Evolutionary conservation across 1,140 invertebrate species (phyloP).

Genomic region (Uloborus diversus): DNA sequence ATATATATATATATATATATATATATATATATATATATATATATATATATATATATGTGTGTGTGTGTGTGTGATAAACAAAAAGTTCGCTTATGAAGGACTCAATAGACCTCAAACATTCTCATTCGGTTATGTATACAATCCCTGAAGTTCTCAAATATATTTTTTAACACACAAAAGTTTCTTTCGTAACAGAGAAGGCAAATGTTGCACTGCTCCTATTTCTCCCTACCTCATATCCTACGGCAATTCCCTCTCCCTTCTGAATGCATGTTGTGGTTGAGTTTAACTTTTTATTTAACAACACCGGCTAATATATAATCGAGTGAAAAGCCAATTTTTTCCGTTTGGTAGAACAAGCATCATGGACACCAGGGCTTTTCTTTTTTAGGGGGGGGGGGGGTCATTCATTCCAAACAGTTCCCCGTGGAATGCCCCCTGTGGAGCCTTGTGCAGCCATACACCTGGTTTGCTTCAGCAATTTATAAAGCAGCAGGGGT

Average conservation of each 20-base stretch:
- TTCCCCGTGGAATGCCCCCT: neutral
- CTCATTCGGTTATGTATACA: too few relatives aligned
- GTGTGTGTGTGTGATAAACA: too few relatives aligned
- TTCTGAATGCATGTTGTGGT: conserved; percentile 54
- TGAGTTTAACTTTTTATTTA: conserved; percentile 49
- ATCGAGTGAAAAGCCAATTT: conserved; percentile 47
- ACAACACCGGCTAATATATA: conserved; percentile 53
- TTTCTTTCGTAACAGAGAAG: neutral
- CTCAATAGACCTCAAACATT: too few relatives aligned
- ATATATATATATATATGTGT: too few relatives aligned
- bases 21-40: too few relatives aligned
- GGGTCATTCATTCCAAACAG: neutral
- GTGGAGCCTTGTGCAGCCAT: conserved; percentile 1
- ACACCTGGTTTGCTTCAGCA: conserved; percentile 47
- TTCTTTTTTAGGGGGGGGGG: conserved; percentile 11
- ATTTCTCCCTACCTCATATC: conserved; percentile 5
- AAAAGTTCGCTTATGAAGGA: too few relatives aligned
- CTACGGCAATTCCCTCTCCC: conserved; percentile 9
- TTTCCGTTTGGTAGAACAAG: conserved; percentile 48
- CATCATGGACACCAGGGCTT: conserved; percentile 12
- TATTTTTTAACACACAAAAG: conserved; percentile 27
- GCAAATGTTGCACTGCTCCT: conserved; percentile 9
- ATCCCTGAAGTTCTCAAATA: neutral
- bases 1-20: too few relatives aligned
- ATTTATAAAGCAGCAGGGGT: conserved; percentile 51